A percentile compares a stretch with the other conserved stretches of the same genome.
Evolutionary conservation across 2,113 vertebrate species (phyloP).

Genomic region (Orthonyx spaldingii): DNA sequence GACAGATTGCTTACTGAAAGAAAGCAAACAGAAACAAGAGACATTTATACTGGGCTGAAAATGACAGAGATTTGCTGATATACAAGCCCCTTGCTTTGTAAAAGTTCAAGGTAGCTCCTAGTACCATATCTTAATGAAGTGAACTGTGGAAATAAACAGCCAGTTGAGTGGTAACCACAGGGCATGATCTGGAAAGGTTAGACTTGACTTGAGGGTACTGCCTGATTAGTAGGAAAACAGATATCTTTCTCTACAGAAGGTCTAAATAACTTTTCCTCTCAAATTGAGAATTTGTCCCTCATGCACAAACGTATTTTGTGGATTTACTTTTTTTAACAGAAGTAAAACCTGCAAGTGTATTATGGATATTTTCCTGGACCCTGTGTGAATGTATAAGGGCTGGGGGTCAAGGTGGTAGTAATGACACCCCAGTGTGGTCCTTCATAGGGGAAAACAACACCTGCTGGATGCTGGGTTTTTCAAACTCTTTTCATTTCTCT

Average conservation of each 20-base stretch:
- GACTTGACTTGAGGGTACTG: constrained; percentile 29
- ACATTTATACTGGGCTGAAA: not conserved
- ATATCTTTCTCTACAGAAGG: not conserved
- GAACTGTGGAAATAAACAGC: constrained; percentile 16
- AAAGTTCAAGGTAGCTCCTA: not conserved
- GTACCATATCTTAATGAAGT: not conserved
- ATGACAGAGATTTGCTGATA: not conserved
- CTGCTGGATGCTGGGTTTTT: not conserved
- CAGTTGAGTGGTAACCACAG: not conserved
- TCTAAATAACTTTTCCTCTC: not conserved
- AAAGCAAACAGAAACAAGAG: constrained; percentile 4
- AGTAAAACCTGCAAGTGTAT: not conserved
- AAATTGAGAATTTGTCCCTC: not conserved
- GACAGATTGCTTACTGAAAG: constrained; percentile 13
- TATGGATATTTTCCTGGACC: not conserved
- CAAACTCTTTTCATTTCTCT: not conserved
- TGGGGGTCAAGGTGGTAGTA: not conserved
- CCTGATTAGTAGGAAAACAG: not conserved
- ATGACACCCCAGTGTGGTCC: not conserved
- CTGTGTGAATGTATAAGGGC: not conserved
- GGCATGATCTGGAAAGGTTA: constrained; percentile 30
- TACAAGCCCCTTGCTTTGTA: not conserved
- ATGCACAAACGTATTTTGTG: not conserved
- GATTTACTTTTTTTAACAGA: not conserved
- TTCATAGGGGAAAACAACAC: not conserved